Evolutionary conservation across 2,888 invertebrate species (phyloP).

Genomic region (Meteorus cinctellus): DNA sequence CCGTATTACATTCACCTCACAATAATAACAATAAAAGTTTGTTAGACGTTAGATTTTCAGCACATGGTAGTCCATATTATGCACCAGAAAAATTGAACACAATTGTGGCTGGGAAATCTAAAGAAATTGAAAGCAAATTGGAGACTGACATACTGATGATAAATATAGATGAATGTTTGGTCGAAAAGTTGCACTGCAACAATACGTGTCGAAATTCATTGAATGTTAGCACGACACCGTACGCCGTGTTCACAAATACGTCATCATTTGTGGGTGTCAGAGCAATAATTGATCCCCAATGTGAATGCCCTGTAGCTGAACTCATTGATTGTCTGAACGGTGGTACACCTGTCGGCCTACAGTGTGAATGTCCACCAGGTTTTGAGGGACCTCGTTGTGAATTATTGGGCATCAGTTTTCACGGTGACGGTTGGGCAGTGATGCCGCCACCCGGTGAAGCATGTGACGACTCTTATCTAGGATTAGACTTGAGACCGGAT

Average conservation of each 20-base stretch:
- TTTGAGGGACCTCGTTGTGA: conserved; percentile 93
- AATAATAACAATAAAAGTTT: conserved; percentile 76
- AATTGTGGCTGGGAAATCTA: conserved; percentile 83
- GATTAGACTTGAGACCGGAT: conserved; percentile 85
- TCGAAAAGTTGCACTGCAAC: conserved; percentile 83
- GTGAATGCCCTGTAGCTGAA: conserved; percentile 79
- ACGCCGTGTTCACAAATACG: conserved; percentile 92
- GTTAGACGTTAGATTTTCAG: conserved; percentile 92
- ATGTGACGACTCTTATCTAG: conserved; percentile 84
- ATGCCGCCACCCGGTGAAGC: conserved; percentile 87
- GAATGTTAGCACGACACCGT: conserved; percentile 82
- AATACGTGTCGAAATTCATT: conserved; percentile 88
- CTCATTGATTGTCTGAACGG: conserved; percentile 84
- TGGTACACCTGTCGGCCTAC: conserved; percentile 75
- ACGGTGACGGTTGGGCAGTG: conserved; percentile 94
- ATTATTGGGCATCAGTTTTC: conserved; percentile 89
- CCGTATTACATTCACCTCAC: conserved; percentile 85
- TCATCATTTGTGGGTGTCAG: conserved; percentile 96
- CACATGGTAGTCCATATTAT: conserved; percentile 95
- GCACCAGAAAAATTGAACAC: conserved; percentile 91
- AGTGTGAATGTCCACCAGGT: conserved; percentile 87
- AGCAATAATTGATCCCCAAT: conserved; percentile 86
- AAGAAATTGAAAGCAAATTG: conserved; percentile 82
- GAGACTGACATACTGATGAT: conserved; percentile 88
- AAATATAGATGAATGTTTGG: conserved; percentile 92